Evolutionary conservation across 1,140 invertebrate genomes (phyloP), one percentile per base, ranked within the genome.

Genomic region (Papilio glaucus): DNA sequence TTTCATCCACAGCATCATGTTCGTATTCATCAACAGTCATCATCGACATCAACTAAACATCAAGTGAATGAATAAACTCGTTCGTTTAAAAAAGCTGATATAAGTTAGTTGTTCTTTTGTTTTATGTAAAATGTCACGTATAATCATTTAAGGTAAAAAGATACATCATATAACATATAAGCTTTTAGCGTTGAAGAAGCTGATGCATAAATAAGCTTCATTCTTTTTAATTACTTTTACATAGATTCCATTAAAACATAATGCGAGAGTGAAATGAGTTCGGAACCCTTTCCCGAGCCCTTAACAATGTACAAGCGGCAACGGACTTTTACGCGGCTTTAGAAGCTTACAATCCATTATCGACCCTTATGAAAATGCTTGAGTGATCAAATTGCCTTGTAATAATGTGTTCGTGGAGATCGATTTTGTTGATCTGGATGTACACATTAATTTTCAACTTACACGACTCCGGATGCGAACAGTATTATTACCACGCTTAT

Each of bases 211-310:
- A 68, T 45, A 42, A 68, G 65, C 65, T 29, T 69, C 42, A 21
- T 49, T 69, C 67, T 69, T 69, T 49, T 69, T 69, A 69, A 69
- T 69, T 69, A 69, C 67, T 69, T 69, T 39, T 33, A 49, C 67
- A 69, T 69, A 69, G 41, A 53, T 69, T 69, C 67, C 67, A 69
- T 49, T 69, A 69, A 33, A 49, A 49, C 42, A 33, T 69, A 49
- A 69, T 69, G 67, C 42, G 67, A 33, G 67, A 53, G 67, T 69
- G 42, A 69, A 69, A 69, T 69, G 67, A 69, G 42, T 69, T 69
- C 37, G 41, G 24, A 49, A 69, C 67, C 67, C 67, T 69, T 69
- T 53, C 24, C 67, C n/a, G 62, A 26, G 62, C 62, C 62, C 62
- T 65, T 65, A 65, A 69, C 67, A 69, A 49, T 49, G 41, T 69